A percentile compares a stretch with the other conserved stretches of the same genome.
phyloP scores from a whole-genome alignment of 1,140 invertebrate genomes.

The Drosophila jambulina region DNA sequence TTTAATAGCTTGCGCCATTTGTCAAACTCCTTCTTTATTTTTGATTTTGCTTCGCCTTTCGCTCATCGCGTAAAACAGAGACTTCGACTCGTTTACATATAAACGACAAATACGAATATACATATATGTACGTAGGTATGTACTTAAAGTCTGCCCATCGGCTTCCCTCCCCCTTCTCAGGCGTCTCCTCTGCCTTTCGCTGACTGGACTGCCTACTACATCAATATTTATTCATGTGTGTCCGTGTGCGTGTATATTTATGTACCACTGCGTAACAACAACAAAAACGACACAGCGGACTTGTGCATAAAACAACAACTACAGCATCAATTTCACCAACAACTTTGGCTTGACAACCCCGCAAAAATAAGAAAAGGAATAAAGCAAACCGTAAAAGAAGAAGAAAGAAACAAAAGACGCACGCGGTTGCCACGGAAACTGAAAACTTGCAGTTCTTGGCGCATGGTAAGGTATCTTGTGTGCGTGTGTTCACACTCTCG shows the following conservation, averaged over 20 bases:
- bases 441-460: constrained; percentile 49
- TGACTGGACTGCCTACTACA: constrained; percentile 39
- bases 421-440: constrained; percentile 55
- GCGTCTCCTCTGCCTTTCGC: constrained; percentile 1
- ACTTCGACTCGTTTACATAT: constrained; percentile 43
- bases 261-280: constrained; percentile 52
- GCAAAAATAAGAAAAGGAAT: constrained; percentile 25
- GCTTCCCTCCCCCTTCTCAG: not conserved
- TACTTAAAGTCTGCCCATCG: constrained; percentile 2
- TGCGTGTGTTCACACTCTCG: constrained; percentile 49
- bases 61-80: constrained; percentile 30
- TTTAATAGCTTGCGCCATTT: constrained; percentile 66
- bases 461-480: constrained; percentile 22
- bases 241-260: constrained; percentile 27
- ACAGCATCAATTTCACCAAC: constrained; percentile 47
- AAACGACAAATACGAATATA: constrained; percentile 4
- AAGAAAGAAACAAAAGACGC: constrained; percentile 45
- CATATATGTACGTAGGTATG: not conserved
- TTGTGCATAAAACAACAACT: constrained; percentile 47
- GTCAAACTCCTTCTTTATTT: constrained; percentile 63
- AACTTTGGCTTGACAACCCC: constrained; percentile 51
- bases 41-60: constrained; percentile 43
- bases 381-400: constrained; percentile 24
- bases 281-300: constrained; percentile 5
- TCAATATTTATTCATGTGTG: constrained; percentile 53